Conservation (phyloP, 1,140 invertebrate species). For the Panagrolaimus sp. region DNA sequence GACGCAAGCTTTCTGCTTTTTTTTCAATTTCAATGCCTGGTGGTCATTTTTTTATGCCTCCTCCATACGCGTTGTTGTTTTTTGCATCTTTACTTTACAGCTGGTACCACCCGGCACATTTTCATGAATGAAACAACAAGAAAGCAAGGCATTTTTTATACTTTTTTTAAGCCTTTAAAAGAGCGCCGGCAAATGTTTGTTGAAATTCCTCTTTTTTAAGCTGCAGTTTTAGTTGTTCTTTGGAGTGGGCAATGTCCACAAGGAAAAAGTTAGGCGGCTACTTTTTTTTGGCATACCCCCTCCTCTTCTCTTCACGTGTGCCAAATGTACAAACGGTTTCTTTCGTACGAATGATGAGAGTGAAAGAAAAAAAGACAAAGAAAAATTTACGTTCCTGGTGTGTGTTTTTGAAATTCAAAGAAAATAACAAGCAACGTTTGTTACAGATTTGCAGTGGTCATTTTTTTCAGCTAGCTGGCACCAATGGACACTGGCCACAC, state of each 20-base stretch:
- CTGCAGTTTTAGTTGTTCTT: not conserved
- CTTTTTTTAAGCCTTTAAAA: not conserved
- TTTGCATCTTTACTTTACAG: too few species aligned
- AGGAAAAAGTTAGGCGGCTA: too few species aligned
- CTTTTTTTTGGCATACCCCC: not conserved
- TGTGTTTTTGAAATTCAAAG: not conserved
- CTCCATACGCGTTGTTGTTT: too few species aligned
- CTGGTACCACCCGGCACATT: too few species aligned
- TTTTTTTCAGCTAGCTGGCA: constrained; percentile 1
- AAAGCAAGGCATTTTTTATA: too few species aligned
- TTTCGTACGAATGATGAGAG: not conserved
- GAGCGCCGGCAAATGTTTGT: constrained; percentile 7
- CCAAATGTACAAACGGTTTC: not conserved
- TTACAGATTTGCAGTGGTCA: not conserved
- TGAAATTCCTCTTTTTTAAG: not conserved
- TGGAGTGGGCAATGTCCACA: not conserved
- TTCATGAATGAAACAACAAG: too few species aligned
- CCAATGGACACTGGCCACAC: constrained; percentile 7
- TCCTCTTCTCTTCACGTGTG: too few species aligned
- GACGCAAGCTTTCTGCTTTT: too few species aligned
- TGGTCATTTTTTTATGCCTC: too few species aligned
- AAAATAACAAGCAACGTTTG: not conserved
- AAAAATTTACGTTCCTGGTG: not conserved
- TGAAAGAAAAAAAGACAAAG: not conserved
- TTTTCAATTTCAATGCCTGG: too few species aligned